Evolutionary conservation across 2,113 vertebrate species (phyloP), one percentile per base, ranked within the genome.

Genomic region (Poeciliopsis retropinna): DNA sequence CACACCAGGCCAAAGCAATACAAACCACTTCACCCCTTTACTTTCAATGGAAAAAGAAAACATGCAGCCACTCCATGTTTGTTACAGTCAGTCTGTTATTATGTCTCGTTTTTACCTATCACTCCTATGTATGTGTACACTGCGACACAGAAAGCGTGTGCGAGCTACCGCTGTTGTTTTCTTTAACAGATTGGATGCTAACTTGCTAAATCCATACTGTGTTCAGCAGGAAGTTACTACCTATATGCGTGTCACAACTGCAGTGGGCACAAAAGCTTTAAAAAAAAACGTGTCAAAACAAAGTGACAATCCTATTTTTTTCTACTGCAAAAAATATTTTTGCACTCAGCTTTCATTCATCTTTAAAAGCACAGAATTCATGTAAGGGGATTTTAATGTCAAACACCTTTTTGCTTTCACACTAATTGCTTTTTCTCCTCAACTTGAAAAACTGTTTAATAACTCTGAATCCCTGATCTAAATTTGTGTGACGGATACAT

Each of bases 1-100:
- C 81, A 74, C 76, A 91, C 88, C 85, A 92, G 88, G 94, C 94
- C 93, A 95, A 95, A 95, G 94, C 94, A 94, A 95, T 94, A 94
- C 72, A 76, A 87, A 88, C 67, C 57, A 81, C 73, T 83, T 28
- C 29, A 72, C 77, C 75, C 77, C 47, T 85, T 83, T 85, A 77
- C 47, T 80, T 82, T 37, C 80, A 82, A 57, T 57, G 25, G 11
- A 37, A 37, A 37, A 37, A 64, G 76, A 61, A 74, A 84, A 69
- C 77, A 84, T 87, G 89, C 85, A 89, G 81, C 85, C 70, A 72
- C 80, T 78, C 81, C 78, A 83, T 80, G 85, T 91, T 54, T 90
- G 87, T 93, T 93, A 82, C 90, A 75, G 81, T 84, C 82, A 44
- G 79, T 77, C 64, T 86, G 73, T 83, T 61, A 6, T 62, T 81